Conservation (phyloP, 2,797 vertebrate species). For the Argya squamiceps region DNA sequence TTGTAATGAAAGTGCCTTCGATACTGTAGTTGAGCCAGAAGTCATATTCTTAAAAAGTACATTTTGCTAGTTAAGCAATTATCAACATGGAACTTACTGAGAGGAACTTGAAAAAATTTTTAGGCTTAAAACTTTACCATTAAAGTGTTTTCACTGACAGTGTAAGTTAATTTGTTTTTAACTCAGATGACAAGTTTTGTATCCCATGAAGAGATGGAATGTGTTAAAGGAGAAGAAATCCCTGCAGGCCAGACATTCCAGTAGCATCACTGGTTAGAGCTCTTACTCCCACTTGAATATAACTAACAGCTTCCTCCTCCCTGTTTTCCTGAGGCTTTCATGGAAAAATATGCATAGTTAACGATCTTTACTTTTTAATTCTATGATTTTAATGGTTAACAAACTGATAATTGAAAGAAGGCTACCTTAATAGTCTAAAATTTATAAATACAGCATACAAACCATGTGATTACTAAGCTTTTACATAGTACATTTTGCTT, state of each 20-base stretch:
- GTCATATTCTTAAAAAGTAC: background rate
- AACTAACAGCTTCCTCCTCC: background rate
- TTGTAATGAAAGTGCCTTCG: background rate
- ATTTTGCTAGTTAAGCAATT: background rate
- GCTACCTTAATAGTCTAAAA: background rate
- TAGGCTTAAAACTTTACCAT: background rate
- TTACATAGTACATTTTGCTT: background rate
- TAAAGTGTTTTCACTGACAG: background rate
- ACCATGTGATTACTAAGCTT: background rate
- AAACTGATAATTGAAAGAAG: background rate
- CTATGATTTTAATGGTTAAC: background rate
- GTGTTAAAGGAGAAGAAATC: background rate
- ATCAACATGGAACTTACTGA: background rate
- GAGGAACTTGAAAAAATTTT: background rate
- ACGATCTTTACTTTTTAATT: background rate
- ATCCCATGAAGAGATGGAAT: background rate
- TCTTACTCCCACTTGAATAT: background rate
- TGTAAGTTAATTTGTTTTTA: background rate
- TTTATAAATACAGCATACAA: background rate
- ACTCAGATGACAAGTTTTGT: background rate
- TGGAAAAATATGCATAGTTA: background rate
- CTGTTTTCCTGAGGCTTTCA: background rate
- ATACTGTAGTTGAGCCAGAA: slow-evolving; percentile 10
- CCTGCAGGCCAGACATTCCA: background rate
- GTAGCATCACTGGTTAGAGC: background rate